Evolutionary conservation across 2,797 vertebrate genomes (phyloP).

Genomic region (Chaenodraco wilsoni): DNA sequence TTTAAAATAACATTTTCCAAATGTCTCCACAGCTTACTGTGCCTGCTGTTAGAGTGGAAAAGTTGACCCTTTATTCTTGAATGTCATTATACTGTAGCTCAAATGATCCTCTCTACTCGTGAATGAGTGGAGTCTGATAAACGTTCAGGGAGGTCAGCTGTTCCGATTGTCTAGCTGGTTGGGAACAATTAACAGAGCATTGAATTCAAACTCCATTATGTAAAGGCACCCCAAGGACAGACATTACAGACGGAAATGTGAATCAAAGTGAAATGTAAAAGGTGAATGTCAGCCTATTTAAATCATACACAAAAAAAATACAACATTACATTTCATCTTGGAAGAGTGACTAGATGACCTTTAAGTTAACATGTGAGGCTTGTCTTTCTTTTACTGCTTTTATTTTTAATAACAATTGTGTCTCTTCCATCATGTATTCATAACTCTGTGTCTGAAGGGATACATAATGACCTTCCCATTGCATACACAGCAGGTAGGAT

Average conservation of each 20-base stretch:
- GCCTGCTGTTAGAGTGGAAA: neutral
- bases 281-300: slow-evolving; percentile 45
- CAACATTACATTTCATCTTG: slow-evolving; percentile 34
- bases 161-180: slow-evolving; percentile 3
- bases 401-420: slow-evolving; percentile 59
- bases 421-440: slow-evolving; percentile 54
- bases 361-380: slow-evolving; percentile 49
- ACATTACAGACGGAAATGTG: slow-evolving; percentile 52
- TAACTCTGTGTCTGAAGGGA: slow-evolving; percentile 41
- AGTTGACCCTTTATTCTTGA: slow-evolving; percentile 10
- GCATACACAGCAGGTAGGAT: slow-evolving; percentile 38
- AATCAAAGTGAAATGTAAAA: slow-evolving; percentile 55
- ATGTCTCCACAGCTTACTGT: neutral
- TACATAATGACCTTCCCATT: slow-evolving; percentile 57
- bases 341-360: slow-evolving; percentile 56
- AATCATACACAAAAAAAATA: slow-evolving; percentile 38
- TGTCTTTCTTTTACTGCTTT: slow-evolving; percentile 33
- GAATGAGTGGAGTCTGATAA: neutral
- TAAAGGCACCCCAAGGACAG: slow-evolving; percentile 40
- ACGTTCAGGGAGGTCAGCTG: slow-evolving; percentile 1
- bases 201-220: slow-evolving; percentile 40
- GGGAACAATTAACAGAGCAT: slow-evolving; percentile 19
- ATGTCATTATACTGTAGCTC: neutral
- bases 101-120: slow-evolving; percentile 14
- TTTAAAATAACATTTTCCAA: slow-evolving; percentile 9